phyloP scores from a whole-genome alignment of 2,797 vertebrate species.

The Artibeus jamaicensis region DNA sequence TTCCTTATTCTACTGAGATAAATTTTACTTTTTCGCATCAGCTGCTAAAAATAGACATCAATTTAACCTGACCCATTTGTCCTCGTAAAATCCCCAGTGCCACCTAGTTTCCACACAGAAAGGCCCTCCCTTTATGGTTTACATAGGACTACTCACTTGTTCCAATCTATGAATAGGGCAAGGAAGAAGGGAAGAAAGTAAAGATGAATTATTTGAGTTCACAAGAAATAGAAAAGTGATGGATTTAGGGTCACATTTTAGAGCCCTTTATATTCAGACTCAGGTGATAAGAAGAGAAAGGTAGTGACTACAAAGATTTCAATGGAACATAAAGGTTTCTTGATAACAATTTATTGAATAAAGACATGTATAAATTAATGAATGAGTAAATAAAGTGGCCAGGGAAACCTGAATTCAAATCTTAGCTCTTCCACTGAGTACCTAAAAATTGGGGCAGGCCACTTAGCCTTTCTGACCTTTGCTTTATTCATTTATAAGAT shows the following conservation, averaged over 20 bases:
- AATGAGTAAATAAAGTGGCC: background rate
- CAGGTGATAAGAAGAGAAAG: background rate
- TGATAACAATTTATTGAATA: background rate
- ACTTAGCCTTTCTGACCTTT: background rate
- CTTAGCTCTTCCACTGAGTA: background rate
- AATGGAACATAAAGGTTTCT: background rate
- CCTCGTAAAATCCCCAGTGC: background rate
- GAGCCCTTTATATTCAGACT: background rate
- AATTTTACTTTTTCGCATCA: background rate
- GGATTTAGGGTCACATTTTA: background rate
- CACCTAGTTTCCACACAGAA: background rate
- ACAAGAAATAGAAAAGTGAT: background rate
- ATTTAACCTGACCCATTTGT: background rate
- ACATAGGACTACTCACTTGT: background rate
- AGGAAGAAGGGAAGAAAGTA: background rate
- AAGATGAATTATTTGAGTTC: background rate
- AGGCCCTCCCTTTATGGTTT: background rate
- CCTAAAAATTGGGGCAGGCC: background rate
- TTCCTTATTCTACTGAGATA: background rate
- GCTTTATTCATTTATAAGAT: background rate
- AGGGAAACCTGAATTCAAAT: background rate
- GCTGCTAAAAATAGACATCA: background rate
- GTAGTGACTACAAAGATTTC: background rate
- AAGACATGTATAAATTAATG: background rate
- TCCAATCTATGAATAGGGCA: background rate